These are phyloP conservation scores for Microctenopoma steveboyesi DNA, from an alignment of 2,797 vertebrate genomes.

Conservation along the genomic window DNA sequence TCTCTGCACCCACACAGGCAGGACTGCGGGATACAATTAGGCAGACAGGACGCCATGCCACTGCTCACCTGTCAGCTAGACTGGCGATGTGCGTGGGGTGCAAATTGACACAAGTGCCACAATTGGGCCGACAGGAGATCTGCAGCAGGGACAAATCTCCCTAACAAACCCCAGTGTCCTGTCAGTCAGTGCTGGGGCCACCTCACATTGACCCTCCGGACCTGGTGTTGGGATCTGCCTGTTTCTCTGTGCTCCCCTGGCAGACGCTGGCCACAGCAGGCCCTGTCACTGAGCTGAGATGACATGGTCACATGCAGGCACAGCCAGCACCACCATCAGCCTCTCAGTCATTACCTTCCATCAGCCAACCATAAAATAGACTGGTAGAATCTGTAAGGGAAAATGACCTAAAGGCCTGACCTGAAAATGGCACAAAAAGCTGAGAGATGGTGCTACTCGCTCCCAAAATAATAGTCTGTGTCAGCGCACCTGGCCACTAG, in stretches of 20 bases:
- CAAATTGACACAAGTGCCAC: conserved; percentile 81
- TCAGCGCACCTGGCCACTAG: conserved; percentile 76
- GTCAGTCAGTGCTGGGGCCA: conserved; percentile 77
- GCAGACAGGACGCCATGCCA: conserved; percentile 75
- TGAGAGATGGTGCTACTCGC: conserved; percentile 65
- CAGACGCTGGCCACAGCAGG: conserved; percentile 60
- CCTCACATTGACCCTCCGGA: conserved; percentile 77
- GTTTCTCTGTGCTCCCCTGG: conserved; percentile 47
- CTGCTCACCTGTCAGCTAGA: conserved; percentile 84
- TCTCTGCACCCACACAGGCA: conserved; percentile 71
- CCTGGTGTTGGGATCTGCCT: conserved; percentile 64
- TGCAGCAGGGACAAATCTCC: conserved; percentile 80
- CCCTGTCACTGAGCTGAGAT: conserved; percentile 73
- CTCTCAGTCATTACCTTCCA: conserved; percentile 82
- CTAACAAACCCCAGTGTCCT: conserved; percentile 84
- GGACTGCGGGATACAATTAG: conserved; percentile 87
- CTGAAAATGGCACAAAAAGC: conserved; percentile 81
- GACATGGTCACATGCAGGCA: conserved; percentile 72
- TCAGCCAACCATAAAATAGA: conserved; percentile 75
- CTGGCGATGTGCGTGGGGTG: conserved; percentile 72
- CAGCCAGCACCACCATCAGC: conserved; percentile 67
- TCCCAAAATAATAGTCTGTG: conserved; percentile 78
- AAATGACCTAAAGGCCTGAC: conserved; percentile 82
- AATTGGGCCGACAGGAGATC: conserved; percentile 81
- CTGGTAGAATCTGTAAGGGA: conserved; percentile 75